Evolutionary conservation across 2,113 vertebrate species (phyloP).

Genomic region (Buteo buteo): DNA sequence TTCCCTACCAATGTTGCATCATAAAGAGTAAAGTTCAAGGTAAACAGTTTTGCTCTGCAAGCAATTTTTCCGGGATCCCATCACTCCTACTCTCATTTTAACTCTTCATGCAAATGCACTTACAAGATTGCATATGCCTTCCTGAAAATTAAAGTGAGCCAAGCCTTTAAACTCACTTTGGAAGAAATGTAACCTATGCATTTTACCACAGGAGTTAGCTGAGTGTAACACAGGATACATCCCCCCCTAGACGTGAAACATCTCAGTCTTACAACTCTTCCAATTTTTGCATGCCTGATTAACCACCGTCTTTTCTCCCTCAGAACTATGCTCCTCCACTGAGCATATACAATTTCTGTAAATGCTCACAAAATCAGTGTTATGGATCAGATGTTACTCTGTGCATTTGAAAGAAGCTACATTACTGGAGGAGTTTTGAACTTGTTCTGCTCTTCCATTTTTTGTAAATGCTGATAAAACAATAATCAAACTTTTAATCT

Average conservation of each 20-base stretch:
- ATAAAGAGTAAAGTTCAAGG: neutral
- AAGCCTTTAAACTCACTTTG: neutral
- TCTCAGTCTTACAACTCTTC: neutral
- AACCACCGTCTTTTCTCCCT: neutral
- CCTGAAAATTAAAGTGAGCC: neutral
- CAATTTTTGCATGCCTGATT: neutral
- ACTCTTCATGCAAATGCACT: neutral
- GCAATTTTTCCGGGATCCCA: neutral
- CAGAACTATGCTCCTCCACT: neutral
- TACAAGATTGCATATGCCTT: neutral
- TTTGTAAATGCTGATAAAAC: neutral
- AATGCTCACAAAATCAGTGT: neutral
- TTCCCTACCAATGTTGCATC: neutral
- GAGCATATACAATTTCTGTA: neutral
- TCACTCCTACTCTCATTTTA: neutral
- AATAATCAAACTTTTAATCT: neutral
- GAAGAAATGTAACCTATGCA: neutral
- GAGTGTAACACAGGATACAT: neutral
- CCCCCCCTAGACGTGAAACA: neutral
- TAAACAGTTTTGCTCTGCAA: neutral
- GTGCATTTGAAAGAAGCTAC: neutral
- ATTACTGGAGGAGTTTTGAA: neutral
- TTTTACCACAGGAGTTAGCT: neutral
- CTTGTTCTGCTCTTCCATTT: neutral
- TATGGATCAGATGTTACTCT: fast-evolving